Evolutionary conservation across 2,113 vertebrate genomes (phyloP), one percentile per base, ranked within the genome.

Genomic region (Barbus barbus): DNA sequence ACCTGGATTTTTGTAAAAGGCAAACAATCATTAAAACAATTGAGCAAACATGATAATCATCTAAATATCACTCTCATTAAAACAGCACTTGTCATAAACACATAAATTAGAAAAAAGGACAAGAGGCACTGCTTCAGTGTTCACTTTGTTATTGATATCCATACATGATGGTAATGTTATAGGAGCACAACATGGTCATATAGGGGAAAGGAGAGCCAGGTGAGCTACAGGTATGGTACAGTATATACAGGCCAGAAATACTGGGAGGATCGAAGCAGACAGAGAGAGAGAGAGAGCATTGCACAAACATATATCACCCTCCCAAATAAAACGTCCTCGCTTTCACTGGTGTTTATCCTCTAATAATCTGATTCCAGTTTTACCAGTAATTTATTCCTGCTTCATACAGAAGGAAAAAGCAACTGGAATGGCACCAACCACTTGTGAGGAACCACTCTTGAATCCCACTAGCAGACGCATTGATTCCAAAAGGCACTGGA

Each of bases 101-200:
- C 48, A 33, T 6, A 31, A 2, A 16, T 24, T 1, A 24, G 5
- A 24, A 26, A 44, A 79, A 92, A 83, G 89, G 65, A 87, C 89
- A 90, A 81, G 28, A 87, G 87, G 88, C 91, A 53, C 80, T 60
- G 1, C 0, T 3, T 81, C 89, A 72, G 90, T 92, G 91, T 90
- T 90, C 92, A 94, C 90, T 91, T 93, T 93, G 92, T 93, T 92
- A 91, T 92, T 87, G 89, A 92, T 90, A 92, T 93, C 88, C 89
- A 92, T 85, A 93, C 85, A 91, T 89, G 84, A 91, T 91, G 86
- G 90, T 92, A 91, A 92, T 88, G 89, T 90, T 90, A 83, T 91
- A 91, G 88, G 92, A 87, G 20, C 90, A 90, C 82, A 90, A 91
- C 74, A 91, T 88, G 77, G 83, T 87, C 87, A 86, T 85, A 85